Evolutionary conservation across 2,888 invertebrate genomes (phyloP).

Genomic region (Apeira syringaria): DNA sequence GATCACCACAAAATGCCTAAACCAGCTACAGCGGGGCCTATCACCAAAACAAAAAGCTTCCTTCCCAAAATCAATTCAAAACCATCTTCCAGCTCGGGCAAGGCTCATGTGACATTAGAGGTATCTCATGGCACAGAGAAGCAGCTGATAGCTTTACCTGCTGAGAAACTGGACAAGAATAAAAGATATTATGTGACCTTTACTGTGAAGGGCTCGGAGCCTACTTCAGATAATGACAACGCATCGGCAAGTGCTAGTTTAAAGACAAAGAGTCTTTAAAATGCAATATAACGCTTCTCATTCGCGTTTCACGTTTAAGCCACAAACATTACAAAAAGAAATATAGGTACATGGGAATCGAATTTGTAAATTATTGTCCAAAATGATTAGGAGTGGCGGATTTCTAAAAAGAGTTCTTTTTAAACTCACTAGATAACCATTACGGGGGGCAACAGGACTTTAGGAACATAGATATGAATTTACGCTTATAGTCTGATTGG

Average conservation of each 20-base stretch:
- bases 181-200: constrained; percentile 97
- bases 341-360: too few relatives aligned
- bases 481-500: too few relatives aligned
- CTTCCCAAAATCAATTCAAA: constrained; percentile 87
- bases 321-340: too few relatives aligned
- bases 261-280: constrained; percentile 70
- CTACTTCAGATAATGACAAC: constrained; percentile 81
- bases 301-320: too few relatives aligned
- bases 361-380: too few relatives aligned
- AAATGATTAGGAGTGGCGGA: too few relatives aligned
- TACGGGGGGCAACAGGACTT: too few relatives aligned
- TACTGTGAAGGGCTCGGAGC: constrained; percentile 90
- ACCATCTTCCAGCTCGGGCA: constrained; percentile 58
- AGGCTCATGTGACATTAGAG: constrained; percentile 88
- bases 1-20: constrained; percentile 92
- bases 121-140: constrained; percentile 93
- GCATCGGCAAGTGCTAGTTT: constrained; percentile 64
- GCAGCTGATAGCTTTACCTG: constrained; percentile 93
- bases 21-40: constrained; percentile 81
- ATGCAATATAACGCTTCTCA: too few relatives aligned
- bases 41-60: constrained; percentile 80
- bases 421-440: too few relatives aligned
- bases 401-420: too few relatives aligned
- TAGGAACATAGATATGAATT: too few relatives aligned
- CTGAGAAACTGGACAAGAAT: constrained; percentile 93